phyloP scores from a whole-genome alignment of 2,888 invertebrate genomes.

The Tuberolachnus salignus region DNA sequence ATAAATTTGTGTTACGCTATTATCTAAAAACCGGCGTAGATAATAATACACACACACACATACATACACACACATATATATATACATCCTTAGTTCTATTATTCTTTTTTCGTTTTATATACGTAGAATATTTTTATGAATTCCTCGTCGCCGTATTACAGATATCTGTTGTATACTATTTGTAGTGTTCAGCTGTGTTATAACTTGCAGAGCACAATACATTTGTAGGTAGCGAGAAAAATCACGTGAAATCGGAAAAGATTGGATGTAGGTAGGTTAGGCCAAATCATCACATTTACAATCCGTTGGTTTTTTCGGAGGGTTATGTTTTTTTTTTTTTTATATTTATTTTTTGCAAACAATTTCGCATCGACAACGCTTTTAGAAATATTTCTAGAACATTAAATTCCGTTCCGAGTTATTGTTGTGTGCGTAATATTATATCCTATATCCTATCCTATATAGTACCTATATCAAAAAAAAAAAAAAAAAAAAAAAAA shows the following conservation, averaged over 20 bases:
- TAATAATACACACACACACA: too few species aligned
- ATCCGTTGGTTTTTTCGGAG: too few species aligned
- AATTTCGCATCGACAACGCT: neutral
- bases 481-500: too few species aligned
- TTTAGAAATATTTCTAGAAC: neutral
- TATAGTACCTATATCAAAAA: too few species aligned
- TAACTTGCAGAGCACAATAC: neutral
- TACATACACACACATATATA: neutral
- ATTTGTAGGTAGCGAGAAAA: neutral
- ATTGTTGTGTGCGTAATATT: neutral
- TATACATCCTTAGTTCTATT: neutral
- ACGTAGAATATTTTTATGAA: neutral
- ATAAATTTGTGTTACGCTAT: neutral
- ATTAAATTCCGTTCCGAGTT: neutral
- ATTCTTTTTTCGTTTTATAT: neutral
- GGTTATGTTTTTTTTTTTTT: too few species aligned
- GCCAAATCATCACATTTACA: neutral
- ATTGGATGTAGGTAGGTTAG: too few species aligned
- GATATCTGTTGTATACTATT: neutral
- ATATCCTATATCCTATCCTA: too few species aligned
- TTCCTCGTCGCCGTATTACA: neutral
- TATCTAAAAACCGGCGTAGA: neutral
- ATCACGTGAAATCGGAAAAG: constrained; percentile 39
- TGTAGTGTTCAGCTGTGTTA: neutral
- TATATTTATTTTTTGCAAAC: too few species aligned